Evolutionary conservation across 2,113 vertebrate species (phyloP), one percentile per base, ranked within the genome.

Genomic region (Micronisus gabar): DNA sequence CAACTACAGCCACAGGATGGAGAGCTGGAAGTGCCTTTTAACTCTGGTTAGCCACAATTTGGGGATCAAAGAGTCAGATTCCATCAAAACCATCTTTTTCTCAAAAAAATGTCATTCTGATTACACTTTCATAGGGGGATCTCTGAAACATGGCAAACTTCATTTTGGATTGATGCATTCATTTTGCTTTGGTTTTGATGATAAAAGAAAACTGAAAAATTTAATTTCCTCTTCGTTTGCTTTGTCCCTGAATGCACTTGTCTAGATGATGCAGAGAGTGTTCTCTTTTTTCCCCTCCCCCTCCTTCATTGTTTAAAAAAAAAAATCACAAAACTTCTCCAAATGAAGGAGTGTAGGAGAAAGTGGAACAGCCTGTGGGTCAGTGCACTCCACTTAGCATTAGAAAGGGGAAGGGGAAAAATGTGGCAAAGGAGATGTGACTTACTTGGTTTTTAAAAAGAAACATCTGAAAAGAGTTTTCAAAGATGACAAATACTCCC

Each of bases 181-280:
- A 9, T 62, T 81, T 53, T 14, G 6, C 45, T 73, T 61, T 18
- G 67, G 34, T 83, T 58, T 38, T 78, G 81, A 38, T 62, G 71
- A 96, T 81, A 88, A 94, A 94, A 81, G 52, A 23, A 61, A 70
- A 50, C 27, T 10, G 80, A 59, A 70, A 73, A 47, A 53, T 83
- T 86, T 86, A 88, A 93, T 97, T 95, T 97, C 87, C 92, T 95
- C 92, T 91, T 89, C 2, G 0, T 88, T 90, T 88, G 36, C 34
- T 80, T 70, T 91, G 84, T 86, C 95, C 76, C n/a, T 65, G 65
- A 67, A 89, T 55, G 73, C 76, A 25, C 81, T 87, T 13, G 56
- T 27, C 4, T 38, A 27, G 80, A 38, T 40, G 67, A 74, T 74
- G 68, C 53, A 0, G 15, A 70, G 83, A 20, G 26, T 73, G 50